These are phyloP conservation scores for Cremastinae sp. DNA, from an alignment of 2,888 invertebrate species.

Conservation along the genomic window DNA sequence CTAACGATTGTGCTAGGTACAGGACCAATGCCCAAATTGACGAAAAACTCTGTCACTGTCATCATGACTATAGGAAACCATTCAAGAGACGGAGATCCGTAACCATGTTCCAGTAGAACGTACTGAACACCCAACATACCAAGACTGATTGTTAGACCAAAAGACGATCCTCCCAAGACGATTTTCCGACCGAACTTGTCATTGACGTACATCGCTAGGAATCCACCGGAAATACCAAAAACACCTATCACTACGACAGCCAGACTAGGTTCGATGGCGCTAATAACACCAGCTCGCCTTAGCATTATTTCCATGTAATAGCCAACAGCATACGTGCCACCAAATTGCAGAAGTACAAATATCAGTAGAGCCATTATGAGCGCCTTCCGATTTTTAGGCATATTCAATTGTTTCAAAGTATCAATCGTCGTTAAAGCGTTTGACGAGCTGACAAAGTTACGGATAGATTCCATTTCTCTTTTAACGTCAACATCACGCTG, in stretches of 20 bases:
- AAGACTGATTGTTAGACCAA: conserved; percentile 39
- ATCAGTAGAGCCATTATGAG: conserved; percentile 66
- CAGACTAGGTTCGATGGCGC: conserved; percentile 62
- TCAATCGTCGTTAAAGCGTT: conserved; percentile 33
- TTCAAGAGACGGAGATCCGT: conserved; percentile 62
- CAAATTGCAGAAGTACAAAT: conserved; percentile 71
- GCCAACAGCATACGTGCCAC: conserved; percentile 69
- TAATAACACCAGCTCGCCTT: conserved; percentile 58
- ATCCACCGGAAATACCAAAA: conserved; percentile 50
- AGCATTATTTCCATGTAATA: conserved; percentile 72
- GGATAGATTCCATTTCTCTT: conserved; percentile 63
- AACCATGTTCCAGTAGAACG: conserved; percentile 66
- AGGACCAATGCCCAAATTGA: conserved; percentile 67
- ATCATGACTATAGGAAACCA: conserved; percentile 67
- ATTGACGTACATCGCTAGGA: conserved; percentile 64
- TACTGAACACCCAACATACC: conserved; percentile 58
- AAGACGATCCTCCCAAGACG: conserved; percentile 62
- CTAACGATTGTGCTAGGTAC: conserved; percentile 71
- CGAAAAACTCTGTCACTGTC: conserved; percentile 60
- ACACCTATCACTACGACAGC: conserved; percentile 51
- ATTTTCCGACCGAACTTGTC: conserved; percentile 73
- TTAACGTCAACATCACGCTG: conserved; percentile 61
- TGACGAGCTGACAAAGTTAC: conserved; percentile 60
- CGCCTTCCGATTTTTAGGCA: conserved; percentile 65
- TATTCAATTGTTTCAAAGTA: conserved; percentile 59